Evolutionary conservation across 1,140 invertebrate species (phyloP), one percentile per base, ranked within the genome.

Genomic region (Euwallacea fornicatus): DNA sequence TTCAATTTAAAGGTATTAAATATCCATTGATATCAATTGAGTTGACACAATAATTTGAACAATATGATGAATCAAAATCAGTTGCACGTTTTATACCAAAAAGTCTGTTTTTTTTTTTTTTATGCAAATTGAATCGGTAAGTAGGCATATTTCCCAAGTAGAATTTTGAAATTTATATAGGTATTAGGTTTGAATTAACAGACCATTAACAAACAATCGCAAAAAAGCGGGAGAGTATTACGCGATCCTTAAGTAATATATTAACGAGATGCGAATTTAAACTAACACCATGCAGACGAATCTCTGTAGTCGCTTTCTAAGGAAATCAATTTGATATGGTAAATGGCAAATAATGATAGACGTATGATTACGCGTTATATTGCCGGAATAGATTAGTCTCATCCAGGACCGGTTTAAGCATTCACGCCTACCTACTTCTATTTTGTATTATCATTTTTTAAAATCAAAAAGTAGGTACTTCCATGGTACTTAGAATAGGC

Each of bases 251-350:
- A 21, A 58, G 55, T 58, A 58, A 33, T 33, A 58, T 21, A 58
- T 13, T 13, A 9, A 10, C 55, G 16, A 58, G n/a, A 58, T 58
- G 21, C 21, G 55, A 58, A 58, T 58, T 58, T 58, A 15, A 58
- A 58, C 21, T 58, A 21, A 13, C 55, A 15, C 21, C 9, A 58
- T 58, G 55, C 21, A 58, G 55, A 58, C 55, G 55, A 58, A 10
- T 58, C 55, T 58, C n/a, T 8, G 55, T 33, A 58, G n/a, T 58
- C 21, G 21, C 55, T 58, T 58, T 58, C 55, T 58, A 58, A n/a
- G 55, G 55, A 58, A 58, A 58, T 58, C 21, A 13, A 33, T 33
- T 33, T 33, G 21, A 33, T 33, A 33, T 33, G 21, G 21, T 33
- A 33, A 33, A 33, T 33, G 21, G 21, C 4, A 33, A 33, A 33